A percentile compares a stretch with the other conserved stretches of the same genome.
Conservation (phyloP, 2,113 vertebrate genomes). For the Aphelocoma coerulescens region DNA sequence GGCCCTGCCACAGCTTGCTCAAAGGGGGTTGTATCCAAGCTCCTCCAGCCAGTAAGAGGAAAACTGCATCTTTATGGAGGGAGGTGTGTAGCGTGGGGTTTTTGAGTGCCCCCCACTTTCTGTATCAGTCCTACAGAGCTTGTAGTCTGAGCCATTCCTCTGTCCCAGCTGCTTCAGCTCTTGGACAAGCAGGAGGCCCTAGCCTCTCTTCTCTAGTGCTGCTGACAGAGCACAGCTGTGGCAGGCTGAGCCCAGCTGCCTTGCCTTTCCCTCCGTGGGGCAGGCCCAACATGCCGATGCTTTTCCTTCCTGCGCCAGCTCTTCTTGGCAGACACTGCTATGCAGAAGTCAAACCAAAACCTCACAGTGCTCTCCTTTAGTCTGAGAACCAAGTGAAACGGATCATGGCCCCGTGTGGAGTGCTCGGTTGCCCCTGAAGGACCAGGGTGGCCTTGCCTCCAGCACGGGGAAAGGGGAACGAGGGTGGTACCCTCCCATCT, state of each 20-base stretch:
- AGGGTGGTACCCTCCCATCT: background rate
- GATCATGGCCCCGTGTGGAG: background rate
- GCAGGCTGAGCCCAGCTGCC: background rate
- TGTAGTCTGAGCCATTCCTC: constrained; percentile 21
- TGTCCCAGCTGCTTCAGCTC: background rate
- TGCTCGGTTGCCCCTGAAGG: background rate
- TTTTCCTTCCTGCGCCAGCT: background rate
- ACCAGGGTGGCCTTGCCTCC: background rate
- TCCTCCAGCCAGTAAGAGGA: background rate
- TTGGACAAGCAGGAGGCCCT: background rate
- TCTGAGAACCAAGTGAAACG: background rate
- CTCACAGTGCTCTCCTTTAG: background rate
- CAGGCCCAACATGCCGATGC: background rate
- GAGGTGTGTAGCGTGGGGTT: background rate
- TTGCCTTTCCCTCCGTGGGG: background rate
- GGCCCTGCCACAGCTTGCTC: background rate
- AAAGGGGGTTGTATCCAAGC: background rate
- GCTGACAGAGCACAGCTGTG: background rate
- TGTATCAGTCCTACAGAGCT: background rate
- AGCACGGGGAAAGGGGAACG: background rate
- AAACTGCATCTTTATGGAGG: background rate
- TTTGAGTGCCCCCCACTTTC: background rate
- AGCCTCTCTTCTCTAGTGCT: background rate
- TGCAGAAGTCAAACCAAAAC: constrained; percentile 21
- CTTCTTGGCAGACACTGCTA: constrained; percentile 3